Percentiles rank a stretch among this genome's conserved stretches.
Evolutionary conservation across 2,797 vertebrate genomes (phyloP).

Genomic region (Xyrichtys novacula): DNA sequence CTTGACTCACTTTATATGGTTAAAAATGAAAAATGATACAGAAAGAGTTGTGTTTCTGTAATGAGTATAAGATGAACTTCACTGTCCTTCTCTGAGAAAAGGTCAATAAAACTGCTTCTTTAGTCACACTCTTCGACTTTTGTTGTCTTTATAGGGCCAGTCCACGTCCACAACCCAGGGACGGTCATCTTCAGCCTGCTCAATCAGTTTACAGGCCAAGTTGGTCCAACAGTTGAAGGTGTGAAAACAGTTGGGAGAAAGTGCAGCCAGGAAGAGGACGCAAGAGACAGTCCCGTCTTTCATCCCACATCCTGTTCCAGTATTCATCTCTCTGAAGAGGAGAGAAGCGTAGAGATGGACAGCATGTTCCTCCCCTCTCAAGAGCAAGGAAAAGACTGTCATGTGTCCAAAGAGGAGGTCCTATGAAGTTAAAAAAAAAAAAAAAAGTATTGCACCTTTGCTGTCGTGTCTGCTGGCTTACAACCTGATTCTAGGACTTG

Average conservation of each 20-base stretch:
- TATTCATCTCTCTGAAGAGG: constrained; percentile 80
- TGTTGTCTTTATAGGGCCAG: constrained; percentile 69
- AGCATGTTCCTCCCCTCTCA: constrained; percentile 80
- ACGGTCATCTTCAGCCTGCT: constrained; percentile 85
- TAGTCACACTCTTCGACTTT: not conserved
- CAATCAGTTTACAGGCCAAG: constrained; percentile 78
- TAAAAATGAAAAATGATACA: constrained; percentile 16
- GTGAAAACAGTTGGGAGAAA: constrained; percentile 26
- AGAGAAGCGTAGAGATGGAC: constrained; percentile 65
- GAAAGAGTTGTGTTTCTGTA: constrained; percentile 28
- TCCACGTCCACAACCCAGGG: constrained; percentile 82
- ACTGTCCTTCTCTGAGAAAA: not conserved
- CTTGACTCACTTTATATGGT: constrained; percentile 30
- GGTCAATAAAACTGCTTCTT: constrained; percentile 8
- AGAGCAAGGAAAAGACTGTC: constrained; percentile 85
- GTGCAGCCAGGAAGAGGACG: constrained; percentile 39
- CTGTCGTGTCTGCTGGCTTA: not conserved
- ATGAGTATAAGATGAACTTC: constrained; percentile 24
- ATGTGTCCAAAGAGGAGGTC: constrained; percentile 83
- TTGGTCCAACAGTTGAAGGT: constrained; percentile 50
- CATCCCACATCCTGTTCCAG: constrained; percentile 68
- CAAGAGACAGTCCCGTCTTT: constrained; percentile 54
- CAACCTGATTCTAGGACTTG: constrained; percentile 10
- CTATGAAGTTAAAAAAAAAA: constrained; percentile 45
- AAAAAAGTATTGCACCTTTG: constrained; percentile 3